Percentiles rank a stretch among this genome's conserved stretches.
These are phyloP conservation scores for Ceyx erithaca DNA, from an alignment of 2,797 vertebrate species.

Conservation along the genomic window DNA sequence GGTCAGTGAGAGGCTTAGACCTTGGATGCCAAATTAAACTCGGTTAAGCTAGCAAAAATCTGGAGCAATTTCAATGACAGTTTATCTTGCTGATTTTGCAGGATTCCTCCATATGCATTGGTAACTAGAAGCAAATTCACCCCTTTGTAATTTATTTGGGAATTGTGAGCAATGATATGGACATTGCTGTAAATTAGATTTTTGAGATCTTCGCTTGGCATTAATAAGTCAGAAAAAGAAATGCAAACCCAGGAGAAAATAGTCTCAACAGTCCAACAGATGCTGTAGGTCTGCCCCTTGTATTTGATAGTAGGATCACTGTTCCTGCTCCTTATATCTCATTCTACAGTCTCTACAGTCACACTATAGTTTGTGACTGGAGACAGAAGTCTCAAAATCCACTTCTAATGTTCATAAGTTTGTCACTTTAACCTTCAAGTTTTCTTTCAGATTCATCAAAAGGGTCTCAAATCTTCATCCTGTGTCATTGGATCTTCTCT, in stretches of 20 bases:
- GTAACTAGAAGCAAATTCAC: conserved; percentile 29
- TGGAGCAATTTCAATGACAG: neutral
- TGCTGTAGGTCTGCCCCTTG: conserved; percentile 45
- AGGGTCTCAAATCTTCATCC: conserved; percentile 65
- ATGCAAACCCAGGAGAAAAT: conserved; percentile 50
- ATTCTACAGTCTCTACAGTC: conserved; percentile 54
- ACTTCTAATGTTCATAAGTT: conserved; percentile 55
- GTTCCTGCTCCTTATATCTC: conserved; percentile 59
- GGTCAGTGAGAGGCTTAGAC: conserved; percentile 60
- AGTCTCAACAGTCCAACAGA: conserved; percentile 55
- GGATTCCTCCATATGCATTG: neutral
- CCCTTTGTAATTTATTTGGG: conserved; percentile 8
- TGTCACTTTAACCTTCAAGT: conserved; percentile 58
- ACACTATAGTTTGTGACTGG: conserved; percentile 42
- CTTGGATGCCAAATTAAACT: conserved; percentile 43
- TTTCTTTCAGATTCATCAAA: conserved; percentile 61
- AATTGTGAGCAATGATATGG: conserved; percentile 28
- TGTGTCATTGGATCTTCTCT: conserved; percentile 69
- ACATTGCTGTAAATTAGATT: conserved; percentile 31
- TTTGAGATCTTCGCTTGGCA: conserved; percentile 18
- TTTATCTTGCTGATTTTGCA: neutral
- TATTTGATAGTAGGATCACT: conserved; percentile 21
- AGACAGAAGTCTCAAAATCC: conserved; percentile 61
- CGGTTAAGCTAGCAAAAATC: neutral
- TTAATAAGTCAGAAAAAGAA: conserved; percentile 43